Percentiles rank a stretch among this genome's conserved stretches.
Conservation (phyloP, 2,888 invertebrate genomes). For the Portevinia maculata region DNA sequence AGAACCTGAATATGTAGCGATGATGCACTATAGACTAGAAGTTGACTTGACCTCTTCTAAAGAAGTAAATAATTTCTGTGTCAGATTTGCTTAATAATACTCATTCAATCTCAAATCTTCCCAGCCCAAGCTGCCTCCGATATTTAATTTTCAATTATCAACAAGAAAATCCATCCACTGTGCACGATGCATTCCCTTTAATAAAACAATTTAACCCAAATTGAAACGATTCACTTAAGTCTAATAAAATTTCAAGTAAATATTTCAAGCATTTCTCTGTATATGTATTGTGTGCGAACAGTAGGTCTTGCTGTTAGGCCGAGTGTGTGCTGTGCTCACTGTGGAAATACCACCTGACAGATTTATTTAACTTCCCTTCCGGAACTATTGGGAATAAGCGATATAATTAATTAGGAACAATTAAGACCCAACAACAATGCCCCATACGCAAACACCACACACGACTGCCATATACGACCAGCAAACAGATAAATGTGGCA, state of each 20-base stretch:
- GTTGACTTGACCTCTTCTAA: too few relatives aligned
- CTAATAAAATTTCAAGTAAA: conserved; percentile 64
- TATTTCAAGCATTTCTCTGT: conserved; percentile 42
- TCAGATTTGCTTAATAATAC: too few relatives aligned
- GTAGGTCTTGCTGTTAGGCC: conserved; percentile 6
- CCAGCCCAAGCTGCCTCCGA: background rate
- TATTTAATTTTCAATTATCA: background rate
- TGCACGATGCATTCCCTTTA: background rate
- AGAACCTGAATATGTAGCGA: too few relatives aligned
- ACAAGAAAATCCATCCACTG: background rate
- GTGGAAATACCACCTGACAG: conserved; percentile 71
- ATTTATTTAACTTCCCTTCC: conserved; percentile 70
- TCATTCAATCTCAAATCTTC: background rate
- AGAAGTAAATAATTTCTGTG: too few relatives aligned
- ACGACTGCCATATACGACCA: conserved; percentile 12
- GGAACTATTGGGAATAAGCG: conserved; percentile 72
- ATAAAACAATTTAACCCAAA: conserved; percentile 15
- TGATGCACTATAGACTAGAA: too few relatives aligned
- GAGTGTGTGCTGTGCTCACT: conserved; percentile 13
- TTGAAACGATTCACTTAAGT: conserved; percentile 54
- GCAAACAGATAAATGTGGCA: conserved; percentile 72
- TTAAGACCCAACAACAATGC: conserved; percentile 68
- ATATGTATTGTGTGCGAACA: conserved; percentile 7
- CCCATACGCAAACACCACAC: conserved; percentile 6
- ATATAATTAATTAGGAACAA: conserved; percentile 74